phyloP scores from a whole-genome alignment of 2,888 invertebrate genomes.

The Drosophila ochracea region DNA sequence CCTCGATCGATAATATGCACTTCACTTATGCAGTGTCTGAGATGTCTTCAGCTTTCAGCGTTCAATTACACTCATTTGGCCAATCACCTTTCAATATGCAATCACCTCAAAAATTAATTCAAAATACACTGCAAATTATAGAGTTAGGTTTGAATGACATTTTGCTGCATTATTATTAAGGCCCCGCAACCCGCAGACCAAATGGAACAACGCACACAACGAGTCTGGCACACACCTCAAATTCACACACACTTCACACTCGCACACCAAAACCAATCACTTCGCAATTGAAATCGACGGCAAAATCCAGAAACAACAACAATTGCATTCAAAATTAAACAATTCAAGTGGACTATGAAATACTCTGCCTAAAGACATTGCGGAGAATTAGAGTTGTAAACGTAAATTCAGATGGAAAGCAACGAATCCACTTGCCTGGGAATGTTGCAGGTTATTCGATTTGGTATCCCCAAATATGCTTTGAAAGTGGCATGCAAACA shows the following conservation, averaged over 20 bases:
- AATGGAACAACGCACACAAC: slow-evolving; percentile 9
- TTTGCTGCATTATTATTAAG: slow-evolving; percentile 66
- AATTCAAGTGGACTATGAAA: slow-evolving; percentile 14
- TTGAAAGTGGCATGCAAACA: not conserved
- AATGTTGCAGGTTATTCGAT: not conserved
- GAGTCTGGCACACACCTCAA: slow-evolving; percentile 1
- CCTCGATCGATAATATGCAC: not conserved
- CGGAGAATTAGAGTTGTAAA: not conserved
- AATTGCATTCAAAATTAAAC: slow-evolving; percentile 22
- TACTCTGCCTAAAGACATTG: slow-evolving; percentile 22
- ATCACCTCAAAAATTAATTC: slow-evolving; percentile 57
- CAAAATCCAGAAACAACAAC: slow-evolving; percentile 22
- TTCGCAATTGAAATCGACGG: slow-evolving; percentile 67
- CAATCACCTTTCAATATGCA: slow-evolving; percentile 13
- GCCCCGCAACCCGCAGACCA: slow-evolving; percentile 49
- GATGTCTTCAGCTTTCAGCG: not conserved
- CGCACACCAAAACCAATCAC: slow-evolving; percentile 67
- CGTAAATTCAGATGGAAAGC: not conserved
- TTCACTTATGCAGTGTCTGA: not conserved
- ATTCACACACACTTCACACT: not conserved
- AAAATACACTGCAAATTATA: slow-evolving; percentile 72
- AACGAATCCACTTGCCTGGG: not conserved
- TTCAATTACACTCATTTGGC: not conserved
- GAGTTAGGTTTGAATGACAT: slow-evolving; percentile 36
- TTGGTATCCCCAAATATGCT: not conserved